Conservation (phyloP, 2,113 vertebrate genomes). For the Apodemus speciosus region DNA sequence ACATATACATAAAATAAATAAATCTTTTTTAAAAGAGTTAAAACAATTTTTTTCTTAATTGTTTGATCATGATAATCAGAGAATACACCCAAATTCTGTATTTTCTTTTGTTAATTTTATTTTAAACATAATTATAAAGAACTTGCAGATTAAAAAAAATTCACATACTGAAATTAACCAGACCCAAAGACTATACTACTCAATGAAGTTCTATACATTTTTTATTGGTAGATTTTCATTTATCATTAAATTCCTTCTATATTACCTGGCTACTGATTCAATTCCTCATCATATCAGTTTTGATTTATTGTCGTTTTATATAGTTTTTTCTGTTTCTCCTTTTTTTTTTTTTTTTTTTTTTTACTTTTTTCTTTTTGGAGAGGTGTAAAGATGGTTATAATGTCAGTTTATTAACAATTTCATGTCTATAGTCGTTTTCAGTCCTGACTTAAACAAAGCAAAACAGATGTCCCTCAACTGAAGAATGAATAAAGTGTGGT, state of each 20-base stretch:
- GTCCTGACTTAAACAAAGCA: neutral
- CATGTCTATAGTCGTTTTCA: neutral
- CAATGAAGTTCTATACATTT: neutral
- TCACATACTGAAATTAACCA: neutral
- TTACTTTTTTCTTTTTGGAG: no score
- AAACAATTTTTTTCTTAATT: neutral
- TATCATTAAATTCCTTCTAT: slow-evolving; percentile 10
- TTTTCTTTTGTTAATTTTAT: neutral
- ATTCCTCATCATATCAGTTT: neutral
- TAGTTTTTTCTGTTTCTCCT: neutral
- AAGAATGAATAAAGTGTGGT: no score
- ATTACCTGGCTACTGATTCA: neutral
- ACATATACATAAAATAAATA: no score
- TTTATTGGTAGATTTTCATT: neutral
- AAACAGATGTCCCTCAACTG: no score
- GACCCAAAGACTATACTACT: neutral
- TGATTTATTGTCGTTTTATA: neutral
- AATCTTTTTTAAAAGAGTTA: no score
- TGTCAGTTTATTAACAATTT: neutral
- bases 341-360: no score
- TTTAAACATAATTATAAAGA: neutral
- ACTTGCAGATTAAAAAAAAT: neutral
- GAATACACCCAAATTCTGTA: neutral
- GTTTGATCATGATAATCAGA: neutral
- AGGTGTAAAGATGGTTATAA: no score